phyloP scores from a whole-genome alignment of 2,113 vertebrate genomes.

The Ophthalmolycus amberensis region DNA sequence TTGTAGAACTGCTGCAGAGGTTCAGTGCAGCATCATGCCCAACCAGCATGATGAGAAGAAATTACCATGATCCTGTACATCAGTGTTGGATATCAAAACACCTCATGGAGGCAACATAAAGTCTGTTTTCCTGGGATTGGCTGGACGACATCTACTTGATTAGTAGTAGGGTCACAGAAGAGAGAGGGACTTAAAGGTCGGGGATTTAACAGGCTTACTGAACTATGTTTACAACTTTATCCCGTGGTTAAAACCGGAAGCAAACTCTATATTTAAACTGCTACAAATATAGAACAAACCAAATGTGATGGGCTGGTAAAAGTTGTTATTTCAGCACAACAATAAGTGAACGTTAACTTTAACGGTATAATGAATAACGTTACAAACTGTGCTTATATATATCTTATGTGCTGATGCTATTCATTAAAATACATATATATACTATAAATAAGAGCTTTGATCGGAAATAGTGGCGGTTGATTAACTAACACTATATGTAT shows the following conservation, averaged over 20 bases:
- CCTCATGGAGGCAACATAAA: neutral
- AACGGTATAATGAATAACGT: too few species aligned
- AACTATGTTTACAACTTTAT: conserved; percentile 73
- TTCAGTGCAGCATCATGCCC: neutral
- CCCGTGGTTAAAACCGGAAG: conserved; percentile 23
- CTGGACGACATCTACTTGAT: neutral
- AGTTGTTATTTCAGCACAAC: neutral
- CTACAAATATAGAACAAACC: conserved; percentile 21
- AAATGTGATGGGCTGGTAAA: too few species aligned
- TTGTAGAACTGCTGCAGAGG: neutral
- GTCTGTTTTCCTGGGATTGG: conserved; percentile 5
- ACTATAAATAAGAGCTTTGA: too few species aligned
- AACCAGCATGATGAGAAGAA: neutral
- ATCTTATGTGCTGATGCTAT: too few species aligned
- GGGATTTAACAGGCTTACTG: conserved; percentile 68
- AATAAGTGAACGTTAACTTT: neutral
- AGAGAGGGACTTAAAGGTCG: conserved; percentile 37
- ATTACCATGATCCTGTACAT: neutral
- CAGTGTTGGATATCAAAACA: neutral
- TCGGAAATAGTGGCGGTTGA: too few species aligned
- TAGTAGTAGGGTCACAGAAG: conserved; percentile 15
- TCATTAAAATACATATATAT: too few species aligned
- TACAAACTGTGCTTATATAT: too few species aligned
- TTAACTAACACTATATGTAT: neutral
- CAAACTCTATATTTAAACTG: conserved; percentile 50